Percentiles rank a stretch among this genome's conserved stretches.
These are phyloP conservation scores for Drosophila truncata DNA, from an alignment of 1,140 invertebrate species.

Conservation along the genomic window DNA sequence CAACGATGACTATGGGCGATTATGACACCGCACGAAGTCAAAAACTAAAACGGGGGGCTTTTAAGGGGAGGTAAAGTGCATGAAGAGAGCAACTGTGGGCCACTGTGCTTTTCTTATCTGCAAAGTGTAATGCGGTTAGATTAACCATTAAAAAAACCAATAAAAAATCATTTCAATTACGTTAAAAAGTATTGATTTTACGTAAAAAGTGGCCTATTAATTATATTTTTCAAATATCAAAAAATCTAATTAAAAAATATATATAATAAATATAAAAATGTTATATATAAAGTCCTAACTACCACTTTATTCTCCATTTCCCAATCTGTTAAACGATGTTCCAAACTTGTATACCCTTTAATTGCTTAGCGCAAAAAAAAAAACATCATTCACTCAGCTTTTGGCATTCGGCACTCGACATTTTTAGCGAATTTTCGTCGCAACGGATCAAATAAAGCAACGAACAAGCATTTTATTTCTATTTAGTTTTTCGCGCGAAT, in stretches of 20 bases:
- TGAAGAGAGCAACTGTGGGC: constrained; percentile 12
- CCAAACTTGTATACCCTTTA: constrained; percentile 14
- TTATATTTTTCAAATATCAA: too few relatives aligned
- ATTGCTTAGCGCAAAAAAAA: background rate
- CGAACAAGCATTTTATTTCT: constrained; percentile 56
- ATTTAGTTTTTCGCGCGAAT: constrained; percentile 64
- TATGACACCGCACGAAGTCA: constrained; percentile 73
- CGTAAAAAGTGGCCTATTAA: too few relatives aligned
- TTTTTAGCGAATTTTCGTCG: constrained; percentile 33
- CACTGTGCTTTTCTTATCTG: constrained; percentile 9
- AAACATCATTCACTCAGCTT: constrained; percentile 20
- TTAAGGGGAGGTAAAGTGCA: constrained; percentile 16
- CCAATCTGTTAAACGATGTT: background rate
- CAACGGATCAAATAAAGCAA: constrained; percentile 42
- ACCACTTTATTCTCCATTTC: background rate
- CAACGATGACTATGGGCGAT: constrained; percentile 31
- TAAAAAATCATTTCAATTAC: too few relatives aligned
- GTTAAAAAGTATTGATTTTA: too few relatives aligned
- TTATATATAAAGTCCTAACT: too few relatives aligned
- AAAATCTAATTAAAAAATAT: too few relatives aligned
- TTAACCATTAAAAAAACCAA: constrained; percentile 15
- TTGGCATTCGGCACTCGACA: constrained; percentile 47
- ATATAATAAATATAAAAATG: too few relatives aligned
- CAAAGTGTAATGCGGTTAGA: background rate
- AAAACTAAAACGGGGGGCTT: constrained; percentile 33